Evolutionary conservation across 2,888 invertebrate genomes (phyloP), one percentile per base, ranked within the genome.

Genomic region (Luperina testacea): DNA sequence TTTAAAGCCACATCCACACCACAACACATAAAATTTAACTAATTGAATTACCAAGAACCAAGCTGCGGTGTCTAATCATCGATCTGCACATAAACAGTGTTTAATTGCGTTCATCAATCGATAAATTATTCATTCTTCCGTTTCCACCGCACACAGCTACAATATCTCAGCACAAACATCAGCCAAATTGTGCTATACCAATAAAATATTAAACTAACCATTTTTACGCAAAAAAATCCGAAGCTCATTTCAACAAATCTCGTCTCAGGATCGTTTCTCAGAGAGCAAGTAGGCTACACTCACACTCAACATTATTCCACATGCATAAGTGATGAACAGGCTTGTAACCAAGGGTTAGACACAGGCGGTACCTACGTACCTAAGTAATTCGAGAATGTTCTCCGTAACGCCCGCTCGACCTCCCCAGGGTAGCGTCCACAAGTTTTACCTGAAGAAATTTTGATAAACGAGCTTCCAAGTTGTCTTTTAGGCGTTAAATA

Each of bases 331-430:
- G 83, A 87, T 85, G 87, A 77, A 80, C 80, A 86, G 75, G 63
- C 84, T 75, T 69, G 61, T 72, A 83, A 91, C 90, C 90, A 90
- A 91, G 88, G 88, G 87, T 83, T 88, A 86, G 88, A 71, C 70
- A 27, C 70, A 77, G 78, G 11, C 68, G 63, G 32, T 75, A 68
- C 73, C 67, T 72, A 70, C 72, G 72, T 77, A 63, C 65, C 72
- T 83, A 72, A 84, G 84, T 80, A 72, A 79, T 69, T 80, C 82
- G 77, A 85, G 87, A 82, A 80, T 65, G 68, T 83, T 80, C 80
- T 74, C 53, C 53, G 74, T 57, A 70, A 67, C 65, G 72, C 70
- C 48, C 53, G 70, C 51, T n/a, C 71, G 24, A 42, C 64, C 72
- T 81, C 79, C 82, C 75, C 59, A 24, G 69, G 80, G 77, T 63